Percentiles rank a stretch among this genome's conserved stretches.
Conservation (phyloP, 2,113 vertebrate genomes). For the Strigops habroptila region DNA sequence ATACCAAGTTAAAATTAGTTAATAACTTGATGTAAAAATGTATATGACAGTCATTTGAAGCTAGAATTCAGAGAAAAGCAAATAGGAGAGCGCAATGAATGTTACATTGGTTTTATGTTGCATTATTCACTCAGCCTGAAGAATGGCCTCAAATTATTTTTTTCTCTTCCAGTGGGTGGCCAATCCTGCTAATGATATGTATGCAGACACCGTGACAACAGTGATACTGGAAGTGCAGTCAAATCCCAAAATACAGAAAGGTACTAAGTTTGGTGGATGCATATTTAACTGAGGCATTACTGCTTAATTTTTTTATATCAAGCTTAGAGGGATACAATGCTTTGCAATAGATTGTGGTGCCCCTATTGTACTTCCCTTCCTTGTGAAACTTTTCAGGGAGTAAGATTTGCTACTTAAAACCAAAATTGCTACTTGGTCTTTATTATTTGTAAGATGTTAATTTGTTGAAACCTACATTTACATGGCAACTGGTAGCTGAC, state of each 20-base stretch:
- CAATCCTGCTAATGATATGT: constrained; percentile 97
- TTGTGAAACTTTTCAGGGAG: neutral
- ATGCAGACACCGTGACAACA: constrained; percentile 91
- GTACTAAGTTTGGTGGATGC: constrained; percentile 51
- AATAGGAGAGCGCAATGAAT: neutral
- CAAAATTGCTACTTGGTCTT: neutral
- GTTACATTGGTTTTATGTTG: neutral
- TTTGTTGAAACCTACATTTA: neutral
- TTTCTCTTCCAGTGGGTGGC: constrained; percentile 85
- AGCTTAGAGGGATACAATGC: neutral
- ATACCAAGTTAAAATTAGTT: neutral
- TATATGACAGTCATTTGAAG: neutral
- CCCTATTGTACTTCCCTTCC: neutral
- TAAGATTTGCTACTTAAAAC: neutral
- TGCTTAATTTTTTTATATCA: neutral
- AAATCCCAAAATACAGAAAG: constrained; percentile 93
- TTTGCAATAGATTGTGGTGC: neutral
- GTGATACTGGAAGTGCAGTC: constrained; percentile 96
- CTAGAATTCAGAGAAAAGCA: neutral
- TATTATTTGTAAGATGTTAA: neutral
- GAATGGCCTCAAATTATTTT: neutral
- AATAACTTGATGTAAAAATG: neutral
- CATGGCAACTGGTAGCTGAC: neutral
- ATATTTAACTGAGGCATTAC: neutral
- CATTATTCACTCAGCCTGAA: neutral